These are phyloP conservation scores for Galaxea fascicularis DNA, from an alignment of 92 coral and sea anemone species.

Conservation along the genomic window DNA sequence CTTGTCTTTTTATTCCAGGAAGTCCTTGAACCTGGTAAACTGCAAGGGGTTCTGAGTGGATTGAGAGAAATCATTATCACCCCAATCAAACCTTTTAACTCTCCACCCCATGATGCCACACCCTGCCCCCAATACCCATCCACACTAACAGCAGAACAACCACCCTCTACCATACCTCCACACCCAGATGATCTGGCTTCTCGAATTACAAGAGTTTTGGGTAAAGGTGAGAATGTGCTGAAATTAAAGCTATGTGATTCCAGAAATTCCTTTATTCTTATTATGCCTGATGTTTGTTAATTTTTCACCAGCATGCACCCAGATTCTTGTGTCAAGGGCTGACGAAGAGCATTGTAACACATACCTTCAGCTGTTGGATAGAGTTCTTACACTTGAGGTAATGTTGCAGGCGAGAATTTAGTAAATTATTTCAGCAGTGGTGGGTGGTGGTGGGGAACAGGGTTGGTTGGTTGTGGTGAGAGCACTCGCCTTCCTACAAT, in stretches of 20 bases:
- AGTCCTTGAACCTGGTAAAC: conserved; percentile 89
- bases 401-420: not conserved
- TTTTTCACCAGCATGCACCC: conserved; percentile 88
- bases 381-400: conserved; percentile 90
- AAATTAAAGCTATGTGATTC: not conserved
- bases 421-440: too few relatives aligned
- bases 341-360: conserved; percentile 85
- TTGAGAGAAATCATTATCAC: conserved; percentile 76
- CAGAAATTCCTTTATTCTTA: too few relatives aligned
- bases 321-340: conserved; percentile 94
- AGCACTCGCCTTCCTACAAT: too few relatives aligned
- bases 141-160: conserved; percentile 40
- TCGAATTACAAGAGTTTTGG: conserved; percentile 91
- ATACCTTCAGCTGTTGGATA: conserved; percentile 88
- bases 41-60: conserved; percentile 79
- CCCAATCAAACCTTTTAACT: conserved; percentile 88
- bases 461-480: too few relatives aligned
- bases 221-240: conserved; percentile 78
- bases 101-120: conserved; percentile 59
- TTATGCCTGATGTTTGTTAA: not conserved
- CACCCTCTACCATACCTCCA: conserved; percentile 61
- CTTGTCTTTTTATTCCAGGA: conserved; percentile 60
- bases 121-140: conserved; percentile 27
- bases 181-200: conserved; percentile 94
- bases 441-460: not conserved